Conservation (phyloP, 2,888 invertebrate species). For the Bellardia bayeri region DNA sequence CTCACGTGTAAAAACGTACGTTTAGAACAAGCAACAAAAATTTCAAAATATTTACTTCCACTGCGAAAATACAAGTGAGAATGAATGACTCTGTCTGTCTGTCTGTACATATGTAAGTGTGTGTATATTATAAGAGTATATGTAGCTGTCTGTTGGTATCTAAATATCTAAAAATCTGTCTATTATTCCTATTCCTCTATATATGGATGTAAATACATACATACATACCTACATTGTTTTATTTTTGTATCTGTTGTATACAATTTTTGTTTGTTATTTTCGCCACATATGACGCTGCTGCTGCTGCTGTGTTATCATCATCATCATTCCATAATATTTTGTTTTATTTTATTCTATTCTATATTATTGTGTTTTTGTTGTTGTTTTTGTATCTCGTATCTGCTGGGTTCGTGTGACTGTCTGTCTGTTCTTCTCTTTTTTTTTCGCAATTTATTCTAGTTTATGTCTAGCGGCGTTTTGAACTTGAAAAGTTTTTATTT, state of each 20-base stretch:
- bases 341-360: constrained; percentile 48
- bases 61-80: constrained; percentile 26
- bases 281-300: constrained; percentile 60
- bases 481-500: constrained; percentile 73
- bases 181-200: constrained; percentile 45
- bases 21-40: constrained; percentile 38
- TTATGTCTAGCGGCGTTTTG: constrained; percentile 74
- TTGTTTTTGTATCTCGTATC: not conserved
- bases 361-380: not conserved
- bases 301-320: constrained; percentile 34
- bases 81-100: constrained; percentile 11
- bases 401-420: not conserved
- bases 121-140: not conserved
- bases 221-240: constrained; percentile 30
- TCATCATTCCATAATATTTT: constrained; percentile 62
- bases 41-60: constrained; percentile 31
- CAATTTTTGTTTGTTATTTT: constrained; percentile 42
- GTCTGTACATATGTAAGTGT: constrained; percentile 1
- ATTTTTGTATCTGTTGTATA: constrained; percentile 35
- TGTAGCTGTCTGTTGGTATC: constrained; percentile 19
- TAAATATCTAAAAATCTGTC: constrained; percentile 53
- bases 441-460: constrained; percentile 58
- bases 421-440: constrained; percentile 26
- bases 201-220: not conserved
- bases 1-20: constrained; percentile 60